Evolutionary conservation across 2,888 invertebrate genomes (phyloP), one percentile per base, ranked within the genome.

Genomic region (Spilarctia lutea): DNA sequence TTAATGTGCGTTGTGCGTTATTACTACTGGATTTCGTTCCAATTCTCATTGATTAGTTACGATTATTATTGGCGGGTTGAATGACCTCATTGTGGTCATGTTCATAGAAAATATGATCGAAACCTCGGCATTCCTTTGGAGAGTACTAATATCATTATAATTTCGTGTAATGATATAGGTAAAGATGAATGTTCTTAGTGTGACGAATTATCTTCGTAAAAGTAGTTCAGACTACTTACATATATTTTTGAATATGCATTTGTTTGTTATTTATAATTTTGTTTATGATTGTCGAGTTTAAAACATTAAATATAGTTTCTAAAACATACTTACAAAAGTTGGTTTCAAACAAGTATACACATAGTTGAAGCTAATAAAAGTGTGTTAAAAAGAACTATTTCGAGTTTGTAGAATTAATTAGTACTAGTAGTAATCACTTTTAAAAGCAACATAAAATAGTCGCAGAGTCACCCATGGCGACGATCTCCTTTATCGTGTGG

Each of bases 1-100:
- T 71, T 60, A 66, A 67, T 71, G 67, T 67, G 35, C 52, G 66
- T 69, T 72, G 30, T 72, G 52, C 20, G 68, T 68, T 72, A 75
- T 48, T 75, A 69, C 33, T 2, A 39, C 48, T 18, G 11, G 56
- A 63, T 67, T 68, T 69, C 42, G 24, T n/a, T 73, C 52, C 52
- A n/a, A 35, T 71, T 72, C n/a, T 16, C 45, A 73, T 74, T 65
- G 33, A 65, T 67, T 60, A 18, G 68, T 63, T 65, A 42, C 39
- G 48, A 65, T 33, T 52, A 65, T 71, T 71, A 71, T 71, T 71
- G 65, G 18, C 10, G 69, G n/a, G 42, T 65, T 65, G 65, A 71
- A 71, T 48, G 60, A 63, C 70, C 39, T 60, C 42, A 63, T 63
- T 60, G 42, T 60, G n/a, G 30, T 42, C 18, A 42, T 42, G 42